These are phyloP conservation scores for Drepanosiphum platanoidis DNA, from an alignment of 2,888 invertebrate species.

Conservation along the genomic window DNA sequence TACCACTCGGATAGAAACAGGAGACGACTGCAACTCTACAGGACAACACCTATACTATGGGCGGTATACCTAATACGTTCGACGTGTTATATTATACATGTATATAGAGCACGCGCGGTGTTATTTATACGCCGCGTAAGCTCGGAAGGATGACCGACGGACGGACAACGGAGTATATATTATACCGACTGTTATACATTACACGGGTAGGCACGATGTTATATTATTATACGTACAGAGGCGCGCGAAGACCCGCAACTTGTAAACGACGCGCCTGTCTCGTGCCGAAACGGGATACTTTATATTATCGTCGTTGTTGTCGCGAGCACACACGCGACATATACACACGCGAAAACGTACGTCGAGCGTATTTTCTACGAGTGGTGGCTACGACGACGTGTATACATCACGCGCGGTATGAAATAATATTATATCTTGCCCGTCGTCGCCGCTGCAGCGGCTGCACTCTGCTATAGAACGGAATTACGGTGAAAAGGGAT, in stretches of 20 bases:
- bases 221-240: neutral
- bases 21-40: neutral
- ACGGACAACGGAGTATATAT: neutral
- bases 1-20: neutral
- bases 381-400: no score
- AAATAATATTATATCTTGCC: no score
- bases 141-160: neutral
- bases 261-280: neutral
- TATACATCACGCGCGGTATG: no score
- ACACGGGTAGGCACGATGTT: no score
- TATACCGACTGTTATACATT: neutral
- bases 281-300: neutral
- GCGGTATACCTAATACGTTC: no score
- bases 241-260: neutral
- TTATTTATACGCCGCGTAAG: neutral
- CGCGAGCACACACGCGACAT: no score
- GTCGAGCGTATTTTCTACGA: no score
- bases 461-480: no score
- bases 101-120: neutral
- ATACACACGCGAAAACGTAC: no score
- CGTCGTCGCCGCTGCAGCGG: no score
- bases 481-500: no score
- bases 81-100: neutral
- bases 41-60: neutral
- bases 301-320: neutral